A percentile compares a stretch with the other conserved stretches of the same genome.
These are phyloP conservation scores for Prunella strophiata DNA, from an alignment of 2,797 vertebrate species.

Conservation along the genomic window DNA sequence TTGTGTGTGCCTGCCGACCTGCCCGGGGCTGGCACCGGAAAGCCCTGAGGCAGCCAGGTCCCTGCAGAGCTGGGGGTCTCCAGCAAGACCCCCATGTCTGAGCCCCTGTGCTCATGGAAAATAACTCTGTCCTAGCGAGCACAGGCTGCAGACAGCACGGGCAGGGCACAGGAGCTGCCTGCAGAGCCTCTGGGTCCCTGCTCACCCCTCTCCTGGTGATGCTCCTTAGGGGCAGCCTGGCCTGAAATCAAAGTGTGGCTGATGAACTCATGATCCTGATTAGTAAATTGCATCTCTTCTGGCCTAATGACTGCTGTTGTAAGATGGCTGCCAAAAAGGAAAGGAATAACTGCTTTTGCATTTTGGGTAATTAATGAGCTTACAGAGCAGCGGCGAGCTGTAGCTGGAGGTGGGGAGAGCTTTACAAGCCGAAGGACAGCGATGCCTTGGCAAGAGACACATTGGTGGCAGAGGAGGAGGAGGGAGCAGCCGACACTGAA, in stretches of 20 bases:
- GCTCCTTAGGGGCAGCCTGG: neutral
- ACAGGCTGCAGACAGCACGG: rapidly evolving
- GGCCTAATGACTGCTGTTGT: neutral
- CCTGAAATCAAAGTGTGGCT: neutral
- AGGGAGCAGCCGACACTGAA: neutral
- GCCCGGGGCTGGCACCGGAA: rapidly evolving
- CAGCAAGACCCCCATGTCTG: neutral
- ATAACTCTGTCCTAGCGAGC: neutral
- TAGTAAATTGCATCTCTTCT: neutral
- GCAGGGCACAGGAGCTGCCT: neutral
- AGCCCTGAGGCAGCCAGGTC: neutral
- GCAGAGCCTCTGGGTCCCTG: neutral
- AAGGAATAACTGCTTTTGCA: neutral
- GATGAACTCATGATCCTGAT: neutral
- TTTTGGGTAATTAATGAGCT: neutral
- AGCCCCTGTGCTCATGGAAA: rapidly evolving
- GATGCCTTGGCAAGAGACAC: too few relatives aligned
- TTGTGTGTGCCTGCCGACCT: neutral
- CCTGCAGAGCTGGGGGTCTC: neutral
- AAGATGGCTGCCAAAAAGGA: neutral
- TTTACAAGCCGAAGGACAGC: rapidly evolving
- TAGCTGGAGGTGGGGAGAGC: neutral
- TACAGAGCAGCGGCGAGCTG: neutral
- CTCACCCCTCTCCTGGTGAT: neutral
- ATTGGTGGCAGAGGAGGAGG: neutral